A percentile compares a stretch with the other conserved stretches of the same genome.
phyloP scores from a whole-genome alignment of 2,888 invertebrate species.

The Synanthedon formicaeformis region DNA sequence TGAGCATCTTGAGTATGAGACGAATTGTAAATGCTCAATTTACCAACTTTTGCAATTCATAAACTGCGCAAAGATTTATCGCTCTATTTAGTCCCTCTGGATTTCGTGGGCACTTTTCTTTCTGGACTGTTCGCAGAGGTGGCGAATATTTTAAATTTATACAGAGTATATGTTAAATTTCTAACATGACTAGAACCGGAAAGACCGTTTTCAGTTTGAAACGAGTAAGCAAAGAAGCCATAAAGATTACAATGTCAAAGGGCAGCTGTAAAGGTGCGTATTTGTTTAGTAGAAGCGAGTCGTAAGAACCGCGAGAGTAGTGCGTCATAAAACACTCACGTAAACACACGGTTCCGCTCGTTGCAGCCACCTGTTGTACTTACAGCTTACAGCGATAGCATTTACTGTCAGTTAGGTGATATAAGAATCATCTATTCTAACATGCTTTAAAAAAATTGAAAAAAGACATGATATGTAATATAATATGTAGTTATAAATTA shows the following conservation, averaged over 20 bases:
- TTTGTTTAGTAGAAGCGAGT: not conserved
- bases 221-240: constrained; percentile 4
- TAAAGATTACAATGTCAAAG: not conserved
- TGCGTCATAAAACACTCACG: constrained; percentile 30
- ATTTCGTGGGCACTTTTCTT: constrained; percentile 32
- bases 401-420: too few relatives aligned
- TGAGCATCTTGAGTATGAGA: constrained; percentile 3
- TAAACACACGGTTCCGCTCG: constrained; percentile 57
- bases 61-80: constrained; percentile 30
- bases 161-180: too few relatives aligned
- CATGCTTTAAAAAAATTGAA: too few relatives aligned
- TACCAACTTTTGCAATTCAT: constrained; percentile 32
- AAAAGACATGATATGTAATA: too few relatives aligned
- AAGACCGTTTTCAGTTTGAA: constrained; percentile 4
- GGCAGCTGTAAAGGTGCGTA: not conserved
- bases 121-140: too few relatives aligned
- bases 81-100: constrained; percentile 18
- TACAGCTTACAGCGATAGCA: too few relatives aligned
- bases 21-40: constrained; percentile 51
- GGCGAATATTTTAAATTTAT: too few relatives aligned
- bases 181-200: too few relatives aligned
- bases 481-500: too few relatives aligned
- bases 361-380: constrained; percentile 43
- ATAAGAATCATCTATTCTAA: too few relatives aligned
- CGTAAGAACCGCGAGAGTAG: not conserved